A percentile compares a stretch with the other conserved stretches of the same genome.
Conservation (phyloP, 1,140 invertebrate genomes). For the Contarinia nasturtii region DNA sequence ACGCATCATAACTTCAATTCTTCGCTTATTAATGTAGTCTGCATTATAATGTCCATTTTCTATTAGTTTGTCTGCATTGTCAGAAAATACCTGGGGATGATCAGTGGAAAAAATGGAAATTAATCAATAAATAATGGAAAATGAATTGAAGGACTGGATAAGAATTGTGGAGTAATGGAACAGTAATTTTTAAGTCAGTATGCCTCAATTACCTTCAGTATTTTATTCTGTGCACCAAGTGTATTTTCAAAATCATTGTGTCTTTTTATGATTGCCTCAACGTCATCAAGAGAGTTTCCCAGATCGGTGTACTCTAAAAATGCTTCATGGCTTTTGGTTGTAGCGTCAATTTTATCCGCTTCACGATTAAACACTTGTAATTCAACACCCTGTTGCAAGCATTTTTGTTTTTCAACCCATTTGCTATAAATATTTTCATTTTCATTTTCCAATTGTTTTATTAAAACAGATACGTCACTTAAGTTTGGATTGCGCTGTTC, state of each 20-base stretch:
- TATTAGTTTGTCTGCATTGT: conserved; percentile 71
- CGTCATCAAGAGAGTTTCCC: conserved; percentile 82
- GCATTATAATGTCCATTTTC: conserved; percentile 69
- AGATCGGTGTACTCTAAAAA: conserved; percentile 79
- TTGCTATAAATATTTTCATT: conserved; percentile 52
- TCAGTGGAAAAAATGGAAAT: no score
- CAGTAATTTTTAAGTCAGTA: no score
- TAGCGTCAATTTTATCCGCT: conserved; percentile 92
- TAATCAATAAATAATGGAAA: no score
- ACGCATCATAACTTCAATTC: conserved; percentile 53
- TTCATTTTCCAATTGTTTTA: conserved; percentile 56
- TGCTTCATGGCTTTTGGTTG: conserved; percentile 81
- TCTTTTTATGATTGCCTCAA: conserved; percentile 80
- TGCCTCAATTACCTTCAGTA: no score
- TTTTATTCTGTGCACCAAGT: conserved; percentile 81
- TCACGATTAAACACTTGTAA: conserved; percentile 86
- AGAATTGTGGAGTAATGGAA: no score
- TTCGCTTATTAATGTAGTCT: conserved; percentile 52
- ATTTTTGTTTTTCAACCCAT: conserved; percentile 67
- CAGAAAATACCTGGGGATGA: no score
- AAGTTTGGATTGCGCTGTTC: conserved; percentile 44
- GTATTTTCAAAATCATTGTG: conserved; percentile 92
- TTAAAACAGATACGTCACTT: conserved; percentile 45
- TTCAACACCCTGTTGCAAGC: conserved; percentile 68
- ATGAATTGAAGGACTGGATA: no score